Base-by-base conservation (phyloP, 2,888 invertebrate species). In the Ophioninae sp. region DNA sequence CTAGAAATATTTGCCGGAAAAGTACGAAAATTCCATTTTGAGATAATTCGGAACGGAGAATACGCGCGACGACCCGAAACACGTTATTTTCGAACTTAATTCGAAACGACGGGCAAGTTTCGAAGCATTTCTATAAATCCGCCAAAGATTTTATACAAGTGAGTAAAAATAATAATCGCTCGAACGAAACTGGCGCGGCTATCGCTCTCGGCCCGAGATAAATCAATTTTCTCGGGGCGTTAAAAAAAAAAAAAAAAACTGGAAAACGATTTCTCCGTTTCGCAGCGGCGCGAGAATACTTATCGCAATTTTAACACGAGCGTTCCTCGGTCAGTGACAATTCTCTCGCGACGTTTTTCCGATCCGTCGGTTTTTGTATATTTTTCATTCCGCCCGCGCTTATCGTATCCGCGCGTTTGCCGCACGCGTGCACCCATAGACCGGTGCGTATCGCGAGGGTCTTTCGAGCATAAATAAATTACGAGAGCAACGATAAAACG, bases 401-500 rank as follows among this genome's bases (percentile, higher is more conserved):
- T 76, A 76, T 69, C 84, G 76, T 74, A 79, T 81, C 79, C 76
- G 79, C 75, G 81, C 70, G 76, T 65, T 84, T 67, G 23, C 76
- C 84, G 82, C 82, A 79, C 81, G 81, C 79, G 75, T 69, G 67
- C 68, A 62, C 50, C 37, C 20, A 44, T 74, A 50, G 10, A 70
- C 30, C 44, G 6, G 41, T 56, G 56, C 67, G 57, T 77, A 74
- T 61, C 64, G 68, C 81, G 69, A 84, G 79, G 69, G 81, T 59
- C 69, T 69, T 68, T 65, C 85, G 85, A 85, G 83, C 88, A 87
- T 86, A 89, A 88, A 89, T 89, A 88, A 90, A 89, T 90, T 88
- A 89, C 87, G 85, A 86, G 77, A 80, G 83, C 82, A 75, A 86
- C 88, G 87, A 90, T 89, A 89, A 88, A 91, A 88, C 88, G 88